A percentile compares a stretch with the other conserved stretches of the same genome.
phyloP scores from a whole-genome alignment of 1,140 invertebrate species.

The Tetragonula clypearis region DNA sequence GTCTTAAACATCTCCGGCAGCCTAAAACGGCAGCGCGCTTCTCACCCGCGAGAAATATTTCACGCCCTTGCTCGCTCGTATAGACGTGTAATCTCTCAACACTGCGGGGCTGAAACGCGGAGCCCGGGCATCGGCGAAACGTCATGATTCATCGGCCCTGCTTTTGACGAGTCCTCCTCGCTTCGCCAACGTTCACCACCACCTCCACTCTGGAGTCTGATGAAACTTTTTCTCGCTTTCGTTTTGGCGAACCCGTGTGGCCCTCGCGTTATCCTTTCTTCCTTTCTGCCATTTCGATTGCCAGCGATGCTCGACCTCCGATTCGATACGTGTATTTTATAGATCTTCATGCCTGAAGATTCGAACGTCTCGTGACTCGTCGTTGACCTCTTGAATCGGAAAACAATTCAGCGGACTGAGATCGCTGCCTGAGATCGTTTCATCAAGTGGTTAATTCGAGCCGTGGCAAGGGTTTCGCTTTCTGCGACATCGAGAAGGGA shows the following conservation, averaged over 20 bases:
- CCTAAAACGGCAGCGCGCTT: not conserved
- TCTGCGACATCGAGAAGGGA: too few species aligned
- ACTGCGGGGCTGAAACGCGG: not conserved
- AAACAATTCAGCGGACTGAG: too few species aligned
- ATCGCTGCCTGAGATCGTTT: too few species aligned
- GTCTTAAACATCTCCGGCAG: not conserved
- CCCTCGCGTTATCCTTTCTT: not conserved
- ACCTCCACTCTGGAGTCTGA: not conserved
- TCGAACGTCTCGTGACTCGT: too few species aligned
- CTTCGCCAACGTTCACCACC: not conserved
- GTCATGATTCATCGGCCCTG: constrained; percentile 43
- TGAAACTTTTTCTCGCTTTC: constrained; percentile 4
- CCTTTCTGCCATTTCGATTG: not conserved
- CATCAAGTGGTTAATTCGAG: too few species aligned
- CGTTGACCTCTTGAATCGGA: too few species aligned
- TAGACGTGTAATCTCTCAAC: constrained; percentile 22
- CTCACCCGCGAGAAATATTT: constrained; percentile 27
- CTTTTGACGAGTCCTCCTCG: constrained; percentile 26
- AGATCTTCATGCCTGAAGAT: too few species aligned
- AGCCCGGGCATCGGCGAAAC: constrained; percentile 23
- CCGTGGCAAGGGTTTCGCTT: too few species aligned
- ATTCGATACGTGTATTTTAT: too few species aligned
- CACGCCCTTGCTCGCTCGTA: not conserved
- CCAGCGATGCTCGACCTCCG: not conserved
- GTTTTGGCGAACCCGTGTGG: not conserved